Evolutionary conservation across 2,797 vertebrate species (phyloP).

Genomic region (Chelidonichthys spinosus): DNA sequence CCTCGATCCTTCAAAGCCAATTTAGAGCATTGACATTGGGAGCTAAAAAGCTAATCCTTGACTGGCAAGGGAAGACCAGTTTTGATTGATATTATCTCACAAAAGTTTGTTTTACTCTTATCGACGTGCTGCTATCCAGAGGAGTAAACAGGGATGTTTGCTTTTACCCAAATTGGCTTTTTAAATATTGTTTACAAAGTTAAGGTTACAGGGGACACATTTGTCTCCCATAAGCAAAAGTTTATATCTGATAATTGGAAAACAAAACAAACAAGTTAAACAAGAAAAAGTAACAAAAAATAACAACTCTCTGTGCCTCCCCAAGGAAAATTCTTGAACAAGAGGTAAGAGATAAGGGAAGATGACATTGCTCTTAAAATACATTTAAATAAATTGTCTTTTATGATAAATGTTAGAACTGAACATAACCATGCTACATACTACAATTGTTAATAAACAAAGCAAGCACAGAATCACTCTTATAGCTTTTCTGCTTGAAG

Average conservation of each 20-base stretch:
- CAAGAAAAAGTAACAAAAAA: too few species aligned
- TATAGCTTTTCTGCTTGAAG: background rate
- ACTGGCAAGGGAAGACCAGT: background rate
- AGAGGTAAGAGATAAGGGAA: background rate
- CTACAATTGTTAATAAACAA: background rate
- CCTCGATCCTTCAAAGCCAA: background rate
- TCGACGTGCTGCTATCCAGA: slow-evolving; percentile 15
- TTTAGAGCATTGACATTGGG: slow-evolving; percentile 7
- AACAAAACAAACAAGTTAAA: too few species aligned
- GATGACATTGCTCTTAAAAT: background rate
- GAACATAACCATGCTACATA: background rate
- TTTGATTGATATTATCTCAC: slow-evolving; percentile 12
- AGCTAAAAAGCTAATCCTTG: slow-evolving; percentile 25
- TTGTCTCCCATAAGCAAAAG: background rate
- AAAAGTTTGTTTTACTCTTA: slow-evolving; percentile 9
- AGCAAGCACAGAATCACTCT: background rate
- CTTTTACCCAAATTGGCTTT: slow-evolving; percentile 1
- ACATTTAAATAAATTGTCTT: background rate
- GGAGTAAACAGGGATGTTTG: slow-evolving; percentile 9
- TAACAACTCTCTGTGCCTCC: background rate
- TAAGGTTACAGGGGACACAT: background rate
- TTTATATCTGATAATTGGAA: background rate
- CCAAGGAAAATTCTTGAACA: background rate
- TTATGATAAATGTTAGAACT: background rate
- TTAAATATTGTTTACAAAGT: background rate